Base-by-base conservation (phyloP, 2,113 vertebrate species). In the Paedocypris sp. region DNA sequence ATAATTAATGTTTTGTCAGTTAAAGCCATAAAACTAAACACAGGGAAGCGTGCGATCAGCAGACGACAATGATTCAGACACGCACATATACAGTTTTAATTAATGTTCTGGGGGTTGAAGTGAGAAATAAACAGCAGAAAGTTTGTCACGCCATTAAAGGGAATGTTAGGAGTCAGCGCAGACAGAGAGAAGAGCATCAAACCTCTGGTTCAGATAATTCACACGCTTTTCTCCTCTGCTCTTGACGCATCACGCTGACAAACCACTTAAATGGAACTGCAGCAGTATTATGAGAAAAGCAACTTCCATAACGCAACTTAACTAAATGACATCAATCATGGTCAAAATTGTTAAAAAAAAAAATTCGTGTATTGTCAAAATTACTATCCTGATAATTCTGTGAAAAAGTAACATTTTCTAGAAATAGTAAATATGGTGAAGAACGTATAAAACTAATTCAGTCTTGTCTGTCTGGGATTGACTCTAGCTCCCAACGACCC, bases 1-100 rank as follows among this genome's bases (percentile, higher is more conserved):
- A 29, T 67, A 77, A 77, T 77, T 72, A 77, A 69, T 75, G 61
- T 62, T 71, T 72, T 69, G 66, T 71, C 70, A 68, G 32, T 64
- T 68, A n/a, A n/a, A n/a, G n/a, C n/a, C n/a, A n/a, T 53, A 45
- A 64, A 69, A 66, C 68, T n/a, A n/a, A n/a, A 71, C 58, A 36
- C 19, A n/a, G 45, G 53, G 60, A 69, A 71, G 71, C 39, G 28
- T 62, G 58, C 60, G 71, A 68, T 68, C 47, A 52, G 26, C 20
- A 36, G 45, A 58, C 22, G 58, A 60, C 39, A 60, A 58, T 25
- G 31, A 66, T 60, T 57, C 25, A 35, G 52, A 66, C 59, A 62
- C 47, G 3, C 42, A 8, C 52, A 52, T 46, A 45, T 52, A 31
- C 25, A 23, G 53, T 46, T 67, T 70, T 61, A 73, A 73, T 73